Evolutionary conservation across 2,888 invertebrate genomes (phyloP).

Genomic region (Trichacis sp.): DNA sequence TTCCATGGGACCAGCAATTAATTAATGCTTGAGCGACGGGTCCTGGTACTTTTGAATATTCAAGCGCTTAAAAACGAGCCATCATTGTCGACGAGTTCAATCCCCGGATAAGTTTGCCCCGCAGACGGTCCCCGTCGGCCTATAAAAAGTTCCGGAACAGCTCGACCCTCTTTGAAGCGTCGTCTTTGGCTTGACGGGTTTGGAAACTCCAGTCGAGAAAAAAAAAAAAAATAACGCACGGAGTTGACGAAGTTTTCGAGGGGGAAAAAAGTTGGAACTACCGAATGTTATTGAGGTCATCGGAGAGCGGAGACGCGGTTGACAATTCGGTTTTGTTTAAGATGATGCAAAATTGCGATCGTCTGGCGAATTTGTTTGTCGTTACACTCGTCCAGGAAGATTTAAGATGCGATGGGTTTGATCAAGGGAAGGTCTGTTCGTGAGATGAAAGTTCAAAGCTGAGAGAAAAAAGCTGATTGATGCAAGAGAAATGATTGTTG

Average conservation of each 20-base stretch:
- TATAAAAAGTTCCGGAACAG: background rate
- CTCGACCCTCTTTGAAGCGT: background rate
- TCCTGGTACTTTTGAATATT: background rate
- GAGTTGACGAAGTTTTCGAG: background rate
- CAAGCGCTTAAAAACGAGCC: background rate
- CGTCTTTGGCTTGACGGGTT: slow-evolving; percentile 1
- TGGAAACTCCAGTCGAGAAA: background rate
- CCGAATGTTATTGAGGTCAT: background rate
- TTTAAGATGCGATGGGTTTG: too few relatives aligned
- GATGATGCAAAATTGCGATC: background rate
- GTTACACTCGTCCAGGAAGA: too few relatives aligned
- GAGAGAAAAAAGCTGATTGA: too few relatives aligned
- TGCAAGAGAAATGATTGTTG: too few relatives aligned
- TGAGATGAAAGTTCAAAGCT: too few relatives aligned
- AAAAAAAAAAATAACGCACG: background rate
- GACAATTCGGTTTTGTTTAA: background rate
- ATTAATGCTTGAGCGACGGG: background rate
- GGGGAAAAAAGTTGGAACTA: background rate
- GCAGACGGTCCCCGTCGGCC: background rate
- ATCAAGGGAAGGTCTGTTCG: too few relatives aligned
- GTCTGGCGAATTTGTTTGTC: background rate
- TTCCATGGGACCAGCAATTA: background rate
- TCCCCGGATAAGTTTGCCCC: background rate
- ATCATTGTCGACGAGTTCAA: background rate
- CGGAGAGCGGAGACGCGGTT: background rate